A percentile compares a stretch with the other conserved stretches of the same genome.
phyloP scores from a whole-genome alignment of 1,140 invertebrate species.

The Drusus annulatus region DNA sequence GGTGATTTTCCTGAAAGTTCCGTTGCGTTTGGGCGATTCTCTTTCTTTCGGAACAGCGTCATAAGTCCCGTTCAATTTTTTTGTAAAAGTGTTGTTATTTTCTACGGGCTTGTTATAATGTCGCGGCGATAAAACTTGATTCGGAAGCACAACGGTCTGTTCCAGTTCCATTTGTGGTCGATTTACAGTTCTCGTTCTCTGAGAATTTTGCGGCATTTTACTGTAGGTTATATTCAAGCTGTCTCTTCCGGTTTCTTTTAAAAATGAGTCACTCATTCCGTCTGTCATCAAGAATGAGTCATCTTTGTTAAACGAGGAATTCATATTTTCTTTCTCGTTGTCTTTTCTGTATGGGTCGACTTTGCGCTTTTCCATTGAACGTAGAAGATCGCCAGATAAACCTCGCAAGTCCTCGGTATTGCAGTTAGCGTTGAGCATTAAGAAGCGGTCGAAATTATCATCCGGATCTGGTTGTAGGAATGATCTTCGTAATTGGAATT shows the following conservation, averaged over 20 bases:
- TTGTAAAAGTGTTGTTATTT: constrained; percentile 38
- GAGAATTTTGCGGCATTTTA: constrained; percentile 60
- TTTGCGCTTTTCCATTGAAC: constrained; percentile 39
- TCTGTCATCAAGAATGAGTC: constrained; percentile 62
- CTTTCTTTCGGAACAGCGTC: constrained; percentile 53
- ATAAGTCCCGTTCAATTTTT: constrained; percentile 42
- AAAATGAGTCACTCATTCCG: constrained; percentile 55
- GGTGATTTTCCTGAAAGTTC: constrained; percentile 67
- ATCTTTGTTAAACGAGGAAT: constrained; percentile 64
- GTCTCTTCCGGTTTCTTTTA: constrained; percentile 61
- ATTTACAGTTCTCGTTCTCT: constrained; percentile 14
- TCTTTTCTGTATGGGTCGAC: constrained; percentile 65
- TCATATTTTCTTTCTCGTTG: constrained; percentile 61
- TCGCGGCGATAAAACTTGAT: constrained; percentile 46
- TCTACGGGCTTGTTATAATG: constrained; percentile 38
- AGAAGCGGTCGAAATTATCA: constrained; percentile 52
- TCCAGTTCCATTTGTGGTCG: constrained; percentile 58
- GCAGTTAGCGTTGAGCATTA: constrained; percentile 54
- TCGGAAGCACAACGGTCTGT: constrained; percentile 62
- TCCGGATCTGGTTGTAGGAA: constrained; percentile 52
- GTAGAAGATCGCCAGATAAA: constrained; percentile 48
- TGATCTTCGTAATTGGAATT: constrained; percentile 56
- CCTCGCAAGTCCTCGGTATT: constrained; percentile 57
- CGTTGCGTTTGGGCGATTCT: constrained; percentile 67
- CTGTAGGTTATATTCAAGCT: constrained; percentile 67